Evolutionary conservation across 2,888 invertebrate genomes (phyloP).

Genomic region (Margaritifera margaritifera): DNA sequence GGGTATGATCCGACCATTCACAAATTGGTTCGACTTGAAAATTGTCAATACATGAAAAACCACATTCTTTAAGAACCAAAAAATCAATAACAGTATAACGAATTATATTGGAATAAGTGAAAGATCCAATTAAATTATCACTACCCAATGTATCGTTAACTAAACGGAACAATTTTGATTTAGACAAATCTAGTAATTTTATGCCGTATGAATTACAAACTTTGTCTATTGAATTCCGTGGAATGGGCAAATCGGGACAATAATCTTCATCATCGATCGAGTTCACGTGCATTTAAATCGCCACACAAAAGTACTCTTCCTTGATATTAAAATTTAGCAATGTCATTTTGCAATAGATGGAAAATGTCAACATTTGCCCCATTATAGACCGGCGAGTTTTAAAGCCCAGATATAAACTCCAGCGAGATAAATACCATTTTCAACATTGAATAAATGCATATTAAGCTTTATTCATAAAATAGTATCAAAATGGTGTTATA

Average conservation of each 20-base stretch:
- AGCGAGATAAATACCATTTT: too few species aligned
- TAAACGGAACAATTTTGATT: constrained; percentile 2
- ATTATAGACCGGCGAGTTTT: constrained; percentile 17
- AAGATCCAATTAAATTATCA: constrained; percentile 6
- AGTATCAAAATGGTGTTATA: too few species aligned
- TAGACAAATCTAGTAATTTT: constrained; percentile 7
- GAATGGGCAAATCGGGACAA: constrained; percentile 8
- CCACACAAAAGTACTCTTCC: constrained; percentile 1
- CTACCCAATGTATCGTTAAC: constrained; percentile 4
- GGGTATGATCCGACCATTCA: too few species aligned
- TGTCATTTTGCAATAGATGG: constrained; percentile 11
- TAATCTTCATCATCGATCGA: constrained; percentile 8
- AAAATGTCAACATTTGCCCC: constrained; percentile 11
- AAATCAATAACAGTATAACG: too few species aligned
- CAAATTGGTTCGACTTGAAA: too few species aligned
- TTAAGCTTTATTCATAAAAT: too few species aligned
- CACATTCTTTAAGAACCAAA: too few species aligned
- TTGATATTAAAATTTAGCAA: constrained; percentile 2
- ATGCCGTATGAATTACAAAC: constrained; percentile 10
- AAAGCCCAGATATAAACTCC: constrained; percentile 11
- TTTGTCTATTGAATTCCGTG: constrained; percentile 8
- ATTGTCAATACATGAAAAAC: too few species aligned
- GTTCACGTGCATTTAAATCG: constrained; percentile 11
- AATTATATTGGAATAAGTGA: constrained; percentile 9
- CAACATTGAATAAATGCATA: too few species aligned